These are phyloP conservation scores for Leptoteleia sp. DNA, from an alignment of 1,140 invertebrate species.

Conservation along the genomic window DNA sequence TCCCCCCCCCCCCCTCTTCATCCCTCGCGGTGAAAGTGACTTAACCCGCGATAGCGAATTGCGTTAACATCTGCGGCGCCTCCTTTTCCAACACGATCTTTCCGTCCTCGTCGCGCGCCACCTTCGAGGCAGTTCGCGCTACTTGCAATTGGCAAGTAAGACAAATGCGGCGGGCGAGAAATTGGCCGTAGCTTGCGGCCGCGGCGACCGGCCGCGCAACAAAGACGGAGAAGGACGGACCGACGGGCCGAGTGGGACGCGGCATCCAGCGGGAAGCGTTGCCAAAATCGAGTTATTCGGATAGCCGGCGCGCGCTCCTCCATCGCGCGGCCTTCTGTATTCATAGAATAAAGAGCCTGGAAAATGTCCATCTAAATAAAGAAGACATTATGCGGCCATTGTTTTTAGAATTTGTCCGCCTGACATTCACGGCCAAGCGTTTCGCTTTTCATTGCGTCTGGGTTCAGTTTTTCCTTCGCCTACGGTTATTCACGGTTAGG, in stretches of 20 bases:
- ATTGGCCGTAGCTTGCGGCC: constrained; percentile 73
- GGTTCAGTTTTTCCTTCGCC: too few species aligned
- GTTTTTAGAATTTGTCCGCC: constrained; percentile 5
- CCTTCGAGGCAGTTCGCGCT: constrained; percentile 42
- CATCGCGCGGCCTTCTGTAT: constrained; percentile 49
- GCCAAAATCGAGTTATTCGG: constrained; percentile 74
- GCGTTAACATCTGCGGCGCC: constrained; percentile 25
- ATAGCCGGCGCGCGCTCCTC: constrained; percentile 62
- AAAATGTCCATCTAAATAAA: constrained; percentile 55
- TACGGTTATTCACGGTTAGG: too few species aligned
- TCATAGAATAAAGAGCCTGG: constrained; percentile 68
- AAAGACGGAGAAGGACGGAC: constrained; percentile 50
- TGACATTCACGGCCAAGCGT: constrained; percentile 11
- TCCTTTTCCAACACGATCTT: constrained; percentile 30
- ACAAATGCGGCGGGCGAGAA: constrained; percentile 77
- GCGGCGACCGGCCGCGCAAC: constrained; percentile 37
- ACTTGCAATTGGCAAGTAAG: constrained; percentile 76
- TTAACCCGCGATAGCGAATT: constrained; percentile 25
- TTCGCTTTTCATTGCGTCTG: neutral
- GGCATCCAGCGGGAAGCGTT: constrained; percentile 51
- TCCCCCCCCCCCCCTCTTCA: too few species aligned
- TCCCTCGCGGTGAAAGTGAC: constrained; percentile 38
- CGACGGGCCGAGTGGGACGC: constrained; percentile 31
- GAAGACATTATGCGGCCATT: constrained; percentile 15
- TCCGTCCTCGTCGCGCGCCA: constrained; percentile 41